Evolutionary conservation across 2,888 invertebrate species (phyloP).

Genomic region (Balanococcus diminutus): DNA sequence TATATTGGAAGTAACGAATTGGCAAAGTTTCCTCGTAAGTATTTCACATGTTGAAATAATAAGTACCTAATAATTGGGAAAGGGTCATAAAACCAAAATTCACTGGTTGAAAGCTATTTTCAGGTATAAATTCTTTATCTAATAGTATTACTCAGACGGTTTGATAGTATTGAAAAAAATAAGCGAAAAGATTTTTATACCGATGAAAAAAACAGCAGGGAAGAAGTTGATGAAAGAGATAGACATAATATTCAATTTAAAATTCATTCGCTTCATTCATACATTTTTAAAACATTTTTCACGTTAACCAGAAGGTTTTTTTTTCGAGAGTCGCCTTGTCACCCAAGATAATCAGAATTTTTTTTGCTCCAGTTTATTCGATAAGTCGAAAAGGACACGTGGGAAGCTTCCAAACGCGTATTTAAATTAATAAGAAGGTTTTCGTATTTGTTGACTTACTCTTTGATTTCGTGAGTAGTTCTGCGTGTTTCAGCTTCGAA

Average conservation of each 20-base stretch:
- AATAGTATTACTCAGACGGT: no score
- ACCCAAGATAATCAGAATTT: not conserved
- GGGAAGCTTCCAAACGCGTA: not conserved
- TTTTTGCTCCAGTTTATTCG: not conserved
- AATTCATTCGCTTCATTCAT: not conserved
- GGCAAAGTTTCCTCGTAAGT: no score
- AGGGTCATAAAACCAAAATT: no score
- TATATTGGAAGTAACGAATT: no score
- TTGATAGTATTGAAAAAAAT: not conserved
- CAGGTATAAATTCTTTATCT: not conserved
- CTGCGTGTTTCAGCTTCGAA: not conserved
- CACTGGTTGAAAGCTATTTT: not conserved
- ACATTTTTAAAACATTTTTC: not conserved
- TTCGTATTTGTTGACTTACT: not conserved
- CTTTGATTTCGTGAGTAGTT: conserved; percentile 2
- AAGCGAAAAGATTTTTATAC: not conserved
- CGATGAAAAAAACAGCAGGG: not conserved
- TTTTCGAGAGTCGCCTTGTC: not conserved
- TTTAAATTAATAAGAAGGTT: not conserved
- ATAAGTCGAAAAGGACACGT: not conserved
- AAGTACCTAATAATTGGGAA: no score
- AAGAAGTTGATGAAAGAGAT: conserved; percentile 2
- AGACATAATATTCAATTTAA: conserved; percentile 8
- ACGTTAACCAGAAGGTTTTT: not conserved
- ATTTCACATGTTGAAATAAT: no score